These are phyloP conservation scores for Acanthaster planci DNA, from an alignment of 35 echinoderm and acorn worm genomes.

Conservation along the genomic window DNA sequence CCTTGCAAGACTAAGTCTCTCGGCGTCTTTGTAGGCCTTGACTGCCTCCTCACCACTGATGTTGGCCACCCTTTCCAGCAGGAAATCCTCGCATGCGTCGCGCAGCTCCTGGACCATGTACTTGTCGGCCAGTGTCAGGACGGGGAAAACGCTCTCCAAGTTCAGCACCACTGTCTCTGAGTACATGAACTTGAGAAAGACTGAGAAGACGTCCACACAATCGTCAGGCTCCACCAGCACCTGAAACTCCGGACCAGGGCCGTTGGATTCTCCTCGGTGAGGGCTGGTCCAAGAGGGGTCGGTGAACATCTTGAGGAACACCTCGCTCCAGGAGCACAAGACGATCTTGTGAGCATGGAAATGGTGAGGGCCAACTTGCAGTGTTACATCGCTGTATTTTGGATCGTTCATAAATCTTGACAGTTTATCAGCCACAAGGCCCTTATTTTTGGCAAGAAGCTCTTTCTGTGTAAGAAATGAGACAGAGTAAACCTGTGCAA, in stretches of 20 bases:
- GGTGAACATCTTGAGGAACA: conserved; percentile 61
- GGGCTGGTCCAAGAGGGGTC: conserved; percentile 41
- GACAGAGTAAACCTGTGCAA: too few species aligned
- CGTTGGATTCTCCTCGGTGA: background rate
- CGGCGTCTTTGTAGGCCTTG: background rate
- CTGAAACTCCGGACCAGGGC: conserved; percentile 1
- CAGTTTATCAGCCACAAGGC: background rate
- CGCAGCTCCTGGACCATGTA: conserved; percentile 53
- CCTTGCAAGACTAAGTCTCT: conserved; percentile 32
- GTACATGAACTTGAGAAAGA: conserved; percentile 76
- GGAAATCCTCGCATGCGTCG: conserved; percentile 61
- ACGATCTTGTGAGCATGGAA: conserved; percentile 65
- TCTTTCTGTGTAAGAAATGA: conserved; percentile 13
- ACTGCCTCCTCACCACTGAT: conserved; percentile 24
- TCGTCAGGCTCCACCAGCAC: conserved; percentile 59
- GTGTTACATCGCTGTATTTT: conserved; percentile 55
- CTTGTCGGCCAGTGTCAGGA: conserved; percentile 67
- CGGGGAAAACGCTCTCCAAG: conserved; percentile 41
- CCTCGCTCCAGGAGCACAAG: conserved; percentile 75
- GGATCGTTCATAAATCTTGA: conserved; percentile 54
- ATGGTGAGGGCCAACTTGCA: conserved; percentile 41
- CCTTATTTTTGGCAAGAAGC: background rate
- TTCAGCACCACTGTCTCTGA: conserved; percentile 50
- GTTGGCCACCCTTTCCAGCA: conserved; percentile 47
- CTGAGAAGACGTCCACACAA: conserved; percentile 60